These are phyloP conservation scores for Ciconia nigra DNA, from an alignment of 2,797 vertebrate genomes.

Conservation along the genomic window DNA sequence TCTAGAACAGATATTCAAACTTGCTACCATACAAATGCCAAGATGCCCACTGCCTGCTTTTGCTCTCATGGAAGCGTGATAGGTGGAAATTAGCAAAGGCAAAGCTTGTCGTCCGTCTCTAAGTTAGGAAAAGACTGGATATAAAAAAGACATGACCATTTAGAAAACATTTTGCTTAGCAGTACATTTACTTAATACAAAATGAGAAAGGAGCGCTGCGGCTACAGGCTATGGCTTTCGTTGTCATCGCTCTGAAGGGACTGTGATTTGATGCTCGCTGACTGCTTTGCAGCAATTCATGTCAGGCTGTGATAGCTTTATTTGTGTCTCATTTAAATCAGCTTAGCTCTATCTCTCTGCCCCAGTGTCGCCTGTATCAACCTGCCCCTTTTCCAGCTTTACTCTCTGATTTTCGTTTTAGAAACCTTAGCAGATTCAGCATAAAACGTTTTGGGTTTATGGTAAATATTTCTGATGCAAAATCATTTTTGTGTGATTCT, in stretches of 20 bases:
- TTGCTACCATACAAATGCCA: background rate
- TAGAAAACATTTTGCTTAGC: background rate
- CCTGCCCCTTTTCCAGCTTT: background rate
- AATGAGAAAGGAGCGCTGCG: background rate
- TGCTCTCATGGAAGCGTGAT: background rate
- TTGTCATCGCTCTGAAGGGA: background rate
- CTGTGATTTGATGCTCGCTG: background rate
- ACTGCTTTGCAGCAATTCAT: background rate
- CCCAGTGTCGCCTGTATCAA: background rate
- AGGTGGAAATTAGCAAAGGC: background rate
- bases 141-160: background rate
- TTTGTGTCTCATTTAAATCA: background rate
- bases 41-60: background rate
- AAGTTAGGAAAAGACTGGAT: background rate
- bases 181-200: background rate
- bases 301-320: background rate
- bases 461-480: background rate
- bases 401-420: background rate
- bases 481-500: background rate
- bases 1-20: background rate
- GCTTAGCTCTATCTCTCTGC: background rate
- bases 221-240: background rate
- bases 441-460: fast-evolving
- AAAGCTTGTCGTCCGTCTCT: too few relatives aligned
- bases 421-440: background rate